Base-by-base conservation (phyloP, 2,797 vertebrate species). In the Coracias cyanogaster region DNA sequence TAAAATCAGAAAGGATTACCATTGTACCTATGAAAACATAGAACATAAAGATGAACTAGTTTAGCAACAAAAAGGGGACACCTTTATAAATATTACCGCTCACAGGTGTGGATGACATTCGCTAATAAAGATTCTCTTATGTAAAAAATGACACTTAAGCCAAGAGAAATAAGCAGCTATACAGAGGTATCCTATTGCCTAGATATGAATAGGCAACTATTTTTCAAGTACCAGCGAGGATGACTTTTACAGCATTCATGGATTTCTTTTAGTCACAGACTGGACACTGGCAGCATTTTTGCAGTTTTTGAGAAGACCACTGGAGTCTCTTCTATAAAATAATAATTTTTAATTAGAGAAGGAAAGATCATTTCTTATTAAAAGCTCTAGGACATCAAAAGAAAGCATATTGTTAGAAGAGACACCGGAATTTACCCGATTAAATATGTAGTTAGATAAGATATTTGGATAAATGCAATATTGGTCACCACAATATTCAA, bases 121-220 rank as follows among this genome's bases (percentile, higher is more conserved):
- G 82, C 57, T 92, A 89, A 77, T 86, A 90, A 93, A 81, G 67
- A 71, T 80, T 94, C 90, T 89, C 35, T 74, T 69, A 90, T 71
- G 84, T 60, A 94, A 96, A 37, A 97, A 95, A 89, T 96, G 62
- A 86, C 95, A 95, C 97, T 96, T 94, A 86, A 91, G 72, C 55
- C 43, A 86, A 66, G 37, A 51, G 39, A 85, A 49, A 90, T 7
- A 49, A 29, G 49, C 73, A 61, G 45, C 48, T 76, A 15, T 22
- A 62, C 15, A 69, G 89, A 70, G 52, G 89, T 4, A 48, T 83
- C 41, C 45, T 57, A 15, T 54, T 69, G 57, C 60, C 46, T 46
- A 61, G 31, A 41, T 82, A 14, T 41, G 52, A 76, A 15, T 16
- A 61, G 48, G 35, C 52, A 88, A 78, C 39, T 39, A 6, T 66